Evolutionary conservation across 2,113 vertebrate species (phyloP).

Genomic region (Galbula dea): DNA sequence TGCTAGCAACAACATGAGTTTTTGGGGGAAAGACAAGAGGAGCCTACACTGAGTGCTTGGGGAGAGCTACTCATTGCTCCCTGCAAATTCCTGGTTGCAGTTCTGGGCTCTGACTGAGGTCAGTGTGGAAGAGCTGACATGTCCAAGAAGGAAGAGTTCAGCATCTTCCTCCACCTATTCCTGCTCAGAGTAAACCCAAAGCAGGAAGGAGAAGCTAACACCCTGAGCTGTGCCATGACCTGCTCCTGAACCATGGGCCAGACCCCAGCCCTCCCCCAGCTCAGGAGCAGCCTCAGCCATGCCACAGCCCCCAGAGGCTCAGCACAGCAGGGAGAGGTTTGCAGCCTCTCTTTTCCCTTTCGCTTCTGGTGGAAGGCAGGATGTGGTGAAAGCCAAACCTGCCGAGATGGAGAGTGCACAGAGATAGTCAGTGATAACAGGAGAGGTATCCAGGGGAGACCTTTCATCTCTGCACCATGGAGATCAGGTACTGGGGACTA

Average conservation of each 20-base stretch:
- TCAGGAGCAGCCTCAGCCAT: not conserved
- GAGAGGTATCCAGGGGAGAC: slow-evolving; percentile 34
- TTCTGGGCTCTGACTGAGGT: fast-evolving
- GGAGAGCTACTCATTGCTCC: fast-evolving
- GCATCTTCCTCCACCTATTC: not conserved
- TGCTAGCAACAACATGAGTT: not conserved
- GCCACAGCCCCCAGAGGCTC: not conserved
- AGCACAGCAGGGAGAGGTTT: not conserved
- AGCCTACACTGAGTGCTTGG: fast-evolving
- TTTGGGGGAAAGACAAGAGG: not conserved
- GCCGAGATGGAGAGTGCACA: not conserved
- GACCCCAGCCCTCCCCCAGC: fast-evolving
- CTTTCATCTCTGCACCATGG: slow-evolving; percentile 9
- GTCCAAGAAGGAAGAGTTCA: not conserved
- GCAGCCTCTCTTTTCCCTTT: slow-evolving; percentile 15
- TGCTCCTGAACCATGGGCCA: not conserved
- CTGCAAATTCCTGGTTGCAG: not conserved
- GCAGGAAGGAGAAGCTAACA: not conserved
- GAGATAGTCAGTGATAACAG: not conserved
- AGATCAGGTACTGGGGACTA: slow-evolving; percentile 3
- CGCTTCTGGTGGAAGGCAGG: slow-evolving; percentile 27
- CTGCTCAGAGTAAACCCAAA: not conserved
- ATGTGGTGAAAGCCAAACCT: slow-evolving; percentile 55
- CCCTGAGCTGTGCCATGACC: not conserved
- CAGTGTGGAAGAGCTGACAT: fast-evolving